Percentiles rank a stretch among this genome's conserved stretches.
Evolutionary conservation across 2,888 invertebrate genomes (phyloP).

Genomic region (Agonopterix heracliana): DNA sequence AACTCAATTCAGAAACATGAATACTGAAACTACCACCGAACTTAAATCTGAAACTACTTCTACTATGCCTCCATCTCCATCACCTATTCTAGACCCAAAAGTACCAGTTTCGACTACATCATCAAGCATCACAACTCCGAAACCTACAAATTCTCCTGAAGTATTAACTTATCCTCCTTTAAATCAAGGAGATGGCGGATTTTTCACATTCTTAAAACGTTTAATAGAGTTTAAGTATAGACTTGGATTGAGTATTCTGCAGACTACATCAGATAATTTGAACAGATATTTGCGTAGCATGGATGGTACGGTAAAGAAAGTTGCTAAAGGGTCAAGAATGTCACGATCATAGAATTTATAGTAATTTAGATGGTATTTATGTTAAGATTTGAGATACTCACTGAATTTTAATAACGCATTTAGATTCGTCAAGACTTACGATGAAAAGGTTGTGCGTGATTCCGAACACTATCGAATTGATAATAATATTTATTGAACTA

Average conservation of each 20-base stretch:
- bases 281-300: conserved; percentile 79
- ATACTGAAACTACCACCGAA: conserved; percentile 46
- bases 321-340: conserved; percentile 38
- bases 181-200: conserved; percentile 46
- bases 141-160: conserved; percentile 42
- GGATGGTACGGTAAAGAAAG: conserved; percentile 52
- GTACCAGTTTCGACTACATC: conserved; percentile 15
- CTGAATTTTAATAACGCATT: background rate
- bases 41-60: conserved; percentile 52
- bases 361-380: too few relatives aligned
- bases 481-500: too few relatives aligned
- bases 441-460: too few relatives aligned
- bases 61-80: conserved; percentile 43
- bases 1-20: conserved; percentile 17
- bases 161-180: conserved; percentile 58
- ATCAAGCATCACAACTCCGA: conserved; percentile 20
- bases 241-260: conserved; percentile 80
- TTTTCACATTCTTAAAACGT: conserved; percentile 78
- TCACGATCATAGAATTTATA: conserved; percentile 25
- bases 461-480: too few relatives aligned
- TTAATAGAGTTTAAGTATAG: conserved; percentile 81
- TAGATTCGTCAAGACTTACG: too few relatives aligned
- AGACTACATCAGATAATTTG: conserved; percentile 80
- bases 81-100: conserved; percentile 30
- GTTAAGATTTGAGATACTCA: background rate